Percentiles rank a stretch among this genome's conserved stretches.
phyloP scores from a whole-genome alignment of 2,888 invertebrate species.

The Notodonta ziczac region DNA sequence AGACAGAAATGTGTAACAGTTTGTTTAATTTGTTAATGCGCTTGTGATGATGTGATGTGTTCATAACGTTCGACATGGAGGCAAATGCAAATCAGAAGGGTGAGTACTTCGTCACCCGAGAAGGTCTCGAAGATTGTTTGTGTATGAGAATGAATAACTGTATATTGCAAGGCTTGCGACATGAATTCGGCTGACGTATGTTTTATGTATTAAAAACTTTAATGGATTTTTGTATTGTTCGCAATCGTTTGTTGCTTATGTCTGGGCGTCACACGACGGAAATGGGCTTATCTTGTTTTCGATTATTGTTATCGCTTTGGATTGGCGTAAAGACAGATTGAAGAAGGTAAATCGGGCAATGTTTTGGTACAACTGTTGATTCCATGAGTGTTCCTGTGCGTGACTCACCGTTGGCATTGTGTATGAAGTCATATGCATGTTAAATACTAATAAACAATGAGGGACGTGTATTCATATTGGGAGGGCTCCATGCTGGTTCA shows the following conservation, averaged over 20 bases:
- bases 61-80: slow-evolving; percentile 70
- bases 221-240: slow-evolving; percentile 8
- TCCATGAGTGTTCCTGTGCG: slow-evolving; percentile 40
- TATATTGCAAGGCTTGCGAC: slow-evolving; percentile 67
- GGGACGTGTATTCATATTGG: slow-evolving; percentile 41
- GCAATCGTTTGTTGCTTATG: slow-evolving; percentile 14
- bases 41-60: slow-evolving; percentile 76
- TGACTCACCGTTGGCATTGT: slow-evolving; percentile 76
- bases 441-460: slow-evolving; percentile 65
- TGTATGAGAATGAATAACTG: slow-evolving; percentile 78
- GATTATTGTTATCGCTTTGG: slow-evolving; percentile 42
- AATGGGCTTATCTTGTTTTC: slow-evolving; percentile 45
- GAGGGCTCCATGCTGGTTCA: slow-evolving; percentile 32
- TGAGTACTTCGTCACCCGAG: slow-evolving; percentile 58
- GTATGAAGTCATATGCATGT: slow-evolving; percentile 76
- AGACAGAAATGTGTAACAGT: slow-evolving; percentile 32
- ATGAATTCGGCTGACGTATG: slow-evolving; percentile 64
- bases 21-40: slow-evolving; percentile 35
- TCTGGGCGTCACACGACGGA: slow-evolving; percentile 36
- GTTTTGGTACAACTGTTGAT: slow-evolving; percentile 29
- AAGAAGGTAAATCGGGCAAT: slow-evolving; percentile 23
- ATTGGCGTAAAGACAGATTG: slow-evolving; percentile 27
- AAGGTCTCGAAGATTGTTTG: slow-evolving; percentile 65
- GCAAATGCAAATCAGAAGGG: slow-evolving; percentile 78
- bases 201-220: slow-evolving; percentile 30